These are phyloP conservation scores for Drosophila imparisetae DNA, from an alignment of 2,888 invertebrate species.

Conservation along the genomic window DNA sequence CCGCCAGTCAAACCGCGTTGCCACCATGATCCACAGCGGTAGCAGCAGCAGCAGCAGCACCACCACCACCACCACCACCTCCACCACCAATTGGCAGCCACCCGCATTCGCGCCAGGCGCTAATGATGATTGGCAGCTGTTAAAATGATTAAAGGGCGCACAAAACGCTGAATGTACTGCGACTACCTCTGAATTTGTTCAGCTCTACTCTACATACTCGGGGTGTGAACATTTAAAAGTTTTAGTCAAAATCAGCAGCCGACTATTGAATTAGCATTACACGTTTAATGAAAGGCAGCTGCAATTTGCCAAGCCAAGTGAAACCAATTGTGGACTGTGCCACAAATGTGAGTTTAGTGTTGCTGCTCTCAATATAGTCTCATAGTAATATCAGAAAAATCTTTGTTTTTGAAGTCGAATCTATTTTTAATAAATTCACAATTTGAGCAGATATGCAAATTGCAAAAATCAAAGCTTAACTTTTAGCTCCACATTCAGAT, in stretches of 20 bases:
- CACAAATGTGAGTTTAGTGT: neutral
- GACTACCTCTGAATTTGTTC: constrained; percentile 14
- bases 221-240: constrained; percentile 43
- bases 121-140: constrained; percentile 81
- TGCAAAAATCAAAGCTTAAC: neutral
- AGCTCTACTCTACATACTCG: neutral
- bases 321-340: constrained; percentile 2
- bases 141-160: constrained; percentile 74
- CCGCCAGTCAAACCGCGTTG: constrained; percentile 51
- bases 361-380: neutral
- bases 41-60: constrained; percentile 5
- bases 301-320: constrained; percentile 1
- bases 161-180: constrained; percentile 26
- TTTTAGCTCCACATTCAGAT: neutral
- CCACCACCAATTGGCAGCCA: constrained; percentile 13
- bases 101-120: constrained; percentile 37
- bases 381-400: neutral
- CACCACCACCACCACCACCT: constrained; percentile 11
- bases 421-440: neutral
- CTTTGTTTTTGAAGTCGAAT: neutral
- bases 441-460: neutral
- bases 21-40: constrained; percentile 36
- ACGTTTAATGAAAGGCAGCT: constrained; percentile 37
- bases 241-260: constrained; percentile 25
- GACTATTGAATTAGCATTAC: constrained; percentile 37